A percentile compares a stretch with the other conserved stretches of the same genome.
phyloP scores from a whole-genome alignment of 1,140 invertebrate genomes.

The Saccostrea glomerata region DNA sequence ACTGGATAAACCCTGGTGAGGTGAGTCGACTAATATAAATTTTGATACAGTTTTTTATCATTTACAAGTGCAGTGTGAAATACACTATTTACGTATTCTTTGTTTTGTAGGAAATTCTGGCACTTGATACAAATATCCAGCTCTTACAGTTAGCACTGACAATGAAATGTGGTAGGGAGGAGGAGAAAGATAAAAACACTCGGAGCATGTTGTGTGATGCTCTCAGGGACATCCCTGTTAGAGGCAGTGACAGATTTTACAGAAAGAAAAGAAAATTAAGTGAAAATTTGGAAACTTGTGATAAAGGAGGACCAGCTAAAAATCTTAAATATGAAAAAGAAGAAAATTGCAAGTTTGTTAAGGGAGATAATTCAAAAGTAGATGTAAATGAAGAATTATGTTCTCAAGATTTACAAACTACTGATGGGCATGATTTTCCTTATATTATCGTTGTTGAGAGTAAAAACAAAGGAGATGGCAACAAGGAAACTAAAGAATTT shows the following conservation, averaged over 20 bases:
- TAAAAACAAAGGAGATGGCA: neutral
- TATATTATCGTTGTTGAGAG: neutral
- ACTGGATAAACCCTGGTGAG: conserved; percentile 2
- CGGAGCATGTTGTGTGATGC: neutral
- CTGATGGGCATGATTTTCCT: neutral
- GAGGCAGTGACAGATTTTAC: neutral
- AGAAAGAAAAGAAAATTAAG: neutral
- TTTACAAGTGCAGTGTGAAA: neutral
- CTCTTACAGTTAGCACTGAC: neutral
- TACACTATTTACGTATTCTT: neutral
- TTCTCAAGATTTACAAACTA: neutral
- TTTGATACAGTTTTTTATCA: neutral
- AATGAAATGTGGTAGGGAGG: neutral
- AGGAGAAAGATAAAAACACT: neutral
- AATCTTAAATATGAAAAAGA: neutral
- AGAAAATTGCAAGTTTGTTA: neutral
- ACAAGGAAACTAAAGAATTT: neutral
- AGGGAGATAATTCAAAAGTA: neutral
- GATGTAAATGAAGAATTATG: neutral
- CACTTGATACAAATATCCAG: neutral
- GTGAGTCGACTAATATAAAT: neutral
- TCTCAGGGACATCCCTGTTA: neutral
- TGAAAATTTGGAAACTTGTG: neutral
- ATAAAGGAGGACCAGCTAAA: neutral
- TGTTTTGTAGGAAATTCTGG: neutral